phyloP scores from a whole-genome alignment of 2,888 invertebrate genomes.

The Xylocampa areola region DNA sequence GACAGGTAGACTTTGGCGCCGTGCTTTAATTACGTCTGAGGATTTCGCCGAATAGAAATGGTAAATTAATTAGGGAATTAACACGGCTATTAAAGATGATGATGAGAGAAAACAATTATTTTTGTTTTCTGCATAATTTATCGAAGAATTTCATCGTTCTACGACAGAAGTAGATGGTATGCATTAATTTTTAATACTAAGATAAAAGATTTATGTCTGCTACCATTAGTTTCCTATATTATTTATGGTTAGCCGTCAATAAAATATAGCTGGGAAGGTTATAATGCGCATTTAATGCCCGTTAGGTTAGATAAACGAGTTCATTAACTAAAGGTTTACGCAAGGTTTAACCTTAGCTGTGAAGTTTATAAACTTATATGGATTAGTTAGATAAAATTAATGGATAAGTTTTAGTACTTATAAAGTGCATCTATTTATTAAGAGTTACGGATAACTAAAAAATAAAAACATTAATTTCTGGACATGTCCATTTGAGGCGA shows the following conservation, averaged over 20 bases:
- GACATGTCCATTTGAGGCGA: too few species aligned
- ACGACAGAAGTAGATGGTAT: neutral
- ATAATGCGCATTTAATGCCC: constrained; percentile 13
- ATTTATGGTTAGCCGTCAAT: constrained; percentile 29
- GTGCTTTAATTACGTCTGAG: constrained; percentile 84
- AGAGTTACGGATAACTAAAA: neutral
- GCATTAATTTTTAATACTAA: too few species aligned
- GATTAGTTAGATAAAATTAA: constrained; percentile 27
- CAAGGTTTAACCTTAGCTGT: constrained; percentile 47
- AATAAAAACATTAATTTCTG: neutral
- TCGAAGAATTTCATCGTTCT: neutral
- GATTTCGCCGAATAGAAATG: constrained; percentile 75
- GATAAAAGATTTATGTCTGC: constrained; percentile 3
- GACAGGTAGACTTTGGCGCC: constrained; percentile 88
- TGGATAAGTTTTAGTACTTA: constrained; percentile 21
- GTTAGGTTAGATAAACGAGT: constrained; percentile 50
- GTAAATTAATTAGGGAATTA: constrained; percentile 74
- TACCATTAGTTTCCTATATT: constrained; percentile 6
- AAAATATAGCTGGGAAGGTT: constrained; percentile 18
- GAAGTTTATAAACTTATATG: constrained; percentile 35
- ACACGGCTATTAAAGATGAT: constrained; percentile 54
- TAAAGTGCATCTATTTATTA: constrained; percentile 1
- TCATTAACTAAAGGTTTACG: constrained; percentile 46
- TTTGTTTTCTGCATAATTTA: constrained; percentile 7
- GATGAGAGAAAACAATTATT: constrained; percentile 25